Percentiles rank a stretch among this genome's conserved stretches.
phyloP scores from a whole-genome alignment of 2,113 vertebrate species.

The Oophaga pumilio region DNA sequence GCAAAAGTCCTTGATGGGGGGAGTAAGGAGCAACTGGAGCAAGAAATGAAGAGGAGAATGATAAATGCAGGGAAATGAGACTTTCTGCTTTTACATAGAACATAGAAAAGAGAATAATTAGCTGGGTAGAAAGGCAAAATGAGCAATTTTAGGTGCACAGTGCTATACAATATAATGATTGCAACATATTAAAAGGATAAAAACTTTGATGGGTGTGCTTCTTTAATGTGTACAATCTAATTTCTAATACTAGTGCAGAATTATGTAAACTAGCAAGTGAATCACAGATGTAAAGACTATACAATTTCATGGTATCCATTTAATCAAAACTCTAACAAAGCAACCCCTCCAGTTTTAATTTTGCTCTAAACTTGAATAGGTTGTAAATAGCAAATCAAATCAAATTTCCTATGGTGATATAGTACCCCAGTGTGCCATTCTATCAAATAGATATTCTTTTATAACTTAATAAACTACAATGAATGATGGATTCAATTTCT shows the following conservation, averaged over 20 bases:
- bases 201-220: too few species aligned
- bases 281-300: too few species aligned
- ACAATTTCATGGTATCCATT: not conserved
- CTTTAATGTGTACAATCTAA: not conserved
- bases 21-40: too few species aligned
- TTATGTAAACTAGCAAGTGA: not conserved
- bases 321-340: not conserved
- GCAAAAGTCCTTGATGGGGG: too few species aligned
- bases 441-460: not conserved
- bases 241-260: not conserved
- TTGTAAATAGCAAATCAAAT: not conserved
- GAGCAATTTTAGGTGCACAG: too few species aligned
- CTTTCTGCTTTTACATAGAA: too few species aligned
- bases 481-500: conserved; percentile 33
- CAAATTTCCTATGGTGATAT: not conserved
- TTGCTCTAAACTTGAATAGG: conserved; percentile 1
- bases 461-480: conserved; percentile 24
- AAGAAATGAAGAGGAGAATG: too few species aligned
- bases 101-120: too few species aligned
- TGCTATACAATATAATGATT: too few species aligned
- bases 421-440: conserved; percentile 6
- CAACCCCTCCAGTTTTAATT: not conserved
- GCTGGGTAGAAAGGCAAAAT: too few species aligned
- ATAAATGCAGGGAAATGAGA: too few species aligned
- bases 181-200: too few species aligned